Base-by-base conservation (phyloP, 2,797 vertebrate species). In the Eulemur albifrons region DNA sequence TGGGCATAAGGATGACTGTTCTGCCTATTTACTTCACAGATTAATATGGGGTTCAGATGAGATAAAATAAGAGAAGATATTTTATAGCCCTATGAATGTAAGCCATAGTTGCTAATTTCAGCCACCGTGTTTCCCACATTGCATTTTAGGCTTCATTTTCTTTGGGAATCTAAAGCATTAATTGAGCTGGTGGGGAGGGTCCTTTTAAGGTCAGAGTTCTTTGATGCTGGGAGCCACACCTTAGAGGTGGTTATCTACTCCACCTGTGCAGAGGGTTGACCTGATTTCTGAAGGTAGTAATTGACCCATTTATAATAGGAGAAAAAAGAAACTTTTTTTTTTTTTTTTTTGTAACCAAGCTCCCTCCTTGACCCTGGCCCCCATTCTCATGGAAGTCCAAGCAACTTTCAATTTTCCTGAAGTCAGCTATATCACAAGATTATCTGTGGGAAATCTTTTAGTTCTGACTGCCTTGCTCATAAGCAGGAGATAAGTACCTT, bases 391-490 rank as follows among this genome's bases (percentile, higher is more conserved):
- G 89, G 93, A 97, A 97, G 75, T 77, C 89, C 77, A 80, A 83
- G 75, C 30, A 93, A 59, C 67, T 75, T 94, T 85, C 57, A 90
- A 61, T 89, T 96, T 97, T 92, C 95, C 84, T 94, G 82, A 95
- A 95, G 85, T 79, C 14, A 32, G 52, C 52, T 88, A 7, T 80
- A 72, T 91, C 48, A 81, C 52, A 94, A 88, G 79, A 88, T 88
- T 97, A 97, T 97, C 94, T 81, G 85, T 97, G 95, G 86, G 92
- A 97, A 95, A 97, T 96, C 94, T 86, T 95, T 93, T 59, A 88
- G 25, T 57, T 95, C 52, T 82, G 72, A 67, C 18, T 92, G 67
- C 72, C 52, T 95, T 93, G 85, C 65, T 92, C 35, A 70, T 43
- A 69, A 88, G 93, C 32, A 92, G 87, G 45, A 96, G 96, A 95